Base-by-base conservation (phyloP, 2,888 invertebrate species). In the Cephus runcator region DNA sequence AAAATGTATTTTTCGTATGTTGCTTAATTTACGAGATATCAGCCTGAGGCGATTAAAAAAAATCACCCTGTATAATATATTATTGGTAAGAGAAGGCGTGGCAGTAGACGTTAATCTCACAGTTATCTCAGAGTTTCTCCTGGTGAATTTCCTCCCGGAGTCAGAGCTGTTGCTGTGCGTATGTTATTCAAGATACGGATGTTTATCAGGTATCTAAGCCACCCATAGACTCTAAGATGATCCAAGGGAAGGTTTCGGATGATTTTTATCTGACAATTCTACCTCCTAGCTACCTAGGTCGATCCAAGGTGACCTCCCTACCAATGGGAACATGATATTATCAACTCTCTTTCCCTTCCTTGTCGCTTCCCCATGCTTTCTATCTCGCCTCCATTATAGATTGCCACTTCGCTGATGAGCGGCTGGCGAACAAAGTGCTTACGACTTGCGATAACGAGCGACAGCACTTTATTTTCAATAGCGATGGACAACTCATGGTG, bases 371-470 rank as follows among this genome's bases (percentile, higher is more conserved):
- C 56, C 15, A 56, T 56, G 56, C 56, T 56, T 56, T 56, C 56
- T 56, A 56, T 56, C 56, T 56, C 69, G 35, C 77, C 75, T 79
- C 75, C 79, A 83, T 83, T 82, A 83, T 80, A 76, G 75, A 82
- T 81, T 78, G 75, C 79, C 79, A 79, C 78, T 79, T 30, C 34
- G 79, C 75, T 79, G 79, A 79, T 79, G 79, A 56, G 56, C 56
- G 56, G 56, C 23, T 56, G 23, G 56, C 56, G 56, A 56, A 23
- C 56, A 56, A 23, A 56, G 56, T 56, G 23, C 56, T 56, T 56
- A 56, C 56, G 56, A 56, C 56, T 56, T 56, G 56, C 56, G 56
- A 56, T 56, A 56, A 56, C 56, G 56, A 56, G 56, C 56, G 56
- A 56, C 9, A 56, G 56, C 56, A 56, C 56, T 56, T 56, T 56